Evolutionary conservation across 2,888 invertebrate species (phyloP).

Genomic region (Temnothorax ravouxi): DNA sequence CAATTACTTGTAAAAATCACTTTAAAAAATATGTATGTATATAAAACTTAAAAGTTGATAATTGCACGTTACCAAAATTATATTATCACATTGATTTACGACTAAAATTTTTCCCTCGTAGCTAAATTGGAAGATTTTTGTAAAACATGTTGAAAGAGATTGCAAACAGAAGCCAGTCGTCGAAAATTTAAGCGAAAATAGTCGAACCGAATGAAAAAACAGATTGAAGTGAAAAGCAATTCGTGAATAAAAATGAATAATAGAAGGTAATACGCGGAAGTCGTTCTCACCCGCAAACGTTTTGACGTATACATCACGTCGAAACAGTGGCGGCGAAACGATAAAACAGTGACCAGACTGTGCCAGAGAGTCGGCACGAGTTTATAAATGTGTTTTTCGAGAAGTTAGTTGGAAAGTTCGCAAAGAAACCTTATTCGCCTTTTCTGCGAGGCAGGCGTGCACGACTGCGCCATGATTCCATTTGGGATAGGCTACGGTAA

Average conservation of each 20-base stretch:
- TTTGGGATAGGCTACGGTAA: constrained; percentile 61
- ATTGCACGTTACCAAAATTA: background rate
- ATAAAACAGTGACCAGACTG: constrained; percentile 28
- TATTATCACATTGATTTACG: background rate
- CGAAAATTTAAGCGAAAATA: background rate
- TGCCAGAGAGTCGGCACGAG: constrained; percentile 30
- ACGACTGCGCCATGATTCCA: constrained; percentile 26
- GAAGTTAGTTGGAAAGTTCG: constrained; percentile 61
- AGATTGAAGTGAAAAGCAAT: background rate
- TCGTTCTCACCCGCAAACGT: constrained; percentile 36
- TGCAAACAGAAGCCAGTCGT: background rate
- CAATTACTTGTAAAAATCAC: background rate
- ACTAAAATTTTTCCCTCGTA: background rate
- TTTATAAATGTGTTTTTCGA: constrained; percentile 68
- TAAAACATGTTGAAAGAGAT: background rate
- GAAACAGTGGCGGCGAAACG: constrained; percentile 46
- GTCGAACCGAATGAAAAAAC: background rate
- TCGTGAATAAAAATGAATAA: constrained; percentile 19
- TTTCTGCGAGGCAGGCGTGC: constrained; percentile 30
- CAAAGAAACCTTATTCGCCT: constrained; percentile 35
- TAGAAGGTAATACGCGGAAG: constrained; percentile 6
- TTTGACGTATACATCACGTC: constrained; percentile 49
- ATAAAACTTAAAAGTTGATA: background rate
- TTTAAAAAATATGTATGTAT: background rate
- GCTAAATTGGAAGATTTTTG: background rate